Base-by-base conservation (phyloP, 2,888 invertebrate genomes). In the Noctua comes region DNA sequence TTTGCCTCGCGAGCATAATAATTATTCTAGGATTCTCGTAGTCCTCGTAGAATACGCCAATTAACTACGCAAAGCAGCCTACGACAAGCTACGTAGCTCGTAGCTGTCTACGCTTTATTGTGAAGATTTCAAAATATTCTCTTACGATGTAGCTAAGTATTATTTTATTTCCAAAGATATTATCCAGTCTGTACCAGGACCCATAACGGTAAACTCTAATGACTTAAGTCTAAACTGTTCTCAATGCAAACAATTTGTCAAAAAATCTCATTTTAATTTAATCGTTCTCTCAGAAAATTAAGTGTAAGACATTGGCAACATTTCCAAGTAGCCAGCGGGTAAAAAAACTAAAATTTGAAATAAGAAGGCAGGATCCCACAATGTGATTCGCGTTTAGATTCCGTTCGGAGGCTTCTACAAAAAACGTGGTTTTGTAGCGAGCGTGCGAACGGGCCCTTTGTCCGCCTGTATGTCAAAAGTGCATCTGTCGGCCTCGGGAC, bases 361-460 rank as follows among this genome's bases (percentile, higher is more conserved):
- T 83, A 88, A 90, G 90, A 92, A 92, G 89, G 86, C 86, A 88
- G 91, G 92, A 92, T 94, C 93, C 92, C 93, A 95, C 94, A 94
- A 93, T 92, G 93, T 90, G 94, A 94, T 93, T 92, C 94, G 94
- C 94, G 93, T 93, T 94, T 93, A 95, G 94, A 94, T 94, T 94
- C 92, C 91, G 91, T 91, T 92, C 88, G 91, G 92, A 93, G 93
- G 93, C 92, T 91, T 88, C 83, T 91, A 95, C 94, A 96, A 96
- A 96, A 94, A 88, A 85, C 89, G 24, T 80, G 77, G 93, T 93
- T 94, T 95, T 95, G 94, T 95, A 91, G 86, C 83, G 90, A 93
- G 91, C 96, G 96, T 96, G 96, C 95, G 96, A 96, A 96, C 94
- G 88, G 84, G 88, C 88, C 93, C 92, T 95, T 95, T 95, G 94